Conservation (phyloP, 1,140 invertebrate genomes). For the Lepidotrigona ventralis region DNA sequence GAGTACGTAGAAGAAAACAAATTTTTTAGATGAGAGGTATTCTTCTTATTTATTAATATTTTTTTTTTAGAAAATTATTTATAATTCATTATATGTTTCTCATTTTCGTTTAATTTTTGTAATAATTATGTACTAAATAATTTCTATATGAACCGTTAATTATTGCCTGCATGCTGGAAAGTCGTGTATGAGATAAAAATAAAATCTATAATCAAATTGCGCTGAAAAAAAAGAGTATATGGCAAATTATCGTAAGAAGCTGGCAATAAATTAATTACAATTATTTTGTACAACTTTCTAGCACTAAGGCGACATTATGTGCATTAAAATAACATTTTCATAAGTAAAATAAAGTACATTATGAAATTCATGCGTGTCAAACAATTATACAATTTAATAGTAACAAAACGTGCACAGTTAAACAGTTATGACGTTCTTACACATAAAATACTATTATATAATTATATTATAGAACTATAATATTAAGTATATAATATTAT, state of each 20-base stretch:
- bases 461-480: constrained; percentile 47
- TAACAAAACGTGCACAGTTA: constrained; percentile 42
- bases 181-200: constrained; percentile 30
- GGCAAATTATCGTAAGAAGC: constrained; percentile 32
- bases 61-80: constrained; percentile 45
- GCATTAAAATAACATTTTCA: constrained; percentile 43
- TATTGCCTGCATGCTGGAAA: constrained; percentile 48
- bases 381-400: constrained; percentile 37
- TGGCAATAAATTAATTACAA: constrained; percentile 44
- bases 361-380: constrained; percentile 42
- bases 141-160: constrained; percentile 23
- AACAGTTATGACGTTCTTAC: constrained; percentile 29
- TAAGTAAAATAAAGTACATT: constrained; percentile 47
- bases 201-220: constrained; percentile 22
- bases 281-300: constrained; percentile 56
- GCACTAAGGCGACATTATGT: constrained; percentile 47
- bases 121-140: constrained; percentile 17
- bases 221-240: constrained; percentile 16
- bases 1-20: constrained; percentile 10
- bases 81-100: constrained; percentile 27
- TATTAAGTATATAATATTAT: constrained; percentile 57
- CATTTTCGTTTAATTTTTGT: constrained; percentile 14
- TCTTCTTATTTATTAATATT: constrained; percentile 29
- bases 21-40: constrained; percentile 11
- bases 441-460: constrained; percentile 25